Base-by-base conservation (phyloP, 2,113 vertebrate genomes). In the Pimephales promelas region DNA sequence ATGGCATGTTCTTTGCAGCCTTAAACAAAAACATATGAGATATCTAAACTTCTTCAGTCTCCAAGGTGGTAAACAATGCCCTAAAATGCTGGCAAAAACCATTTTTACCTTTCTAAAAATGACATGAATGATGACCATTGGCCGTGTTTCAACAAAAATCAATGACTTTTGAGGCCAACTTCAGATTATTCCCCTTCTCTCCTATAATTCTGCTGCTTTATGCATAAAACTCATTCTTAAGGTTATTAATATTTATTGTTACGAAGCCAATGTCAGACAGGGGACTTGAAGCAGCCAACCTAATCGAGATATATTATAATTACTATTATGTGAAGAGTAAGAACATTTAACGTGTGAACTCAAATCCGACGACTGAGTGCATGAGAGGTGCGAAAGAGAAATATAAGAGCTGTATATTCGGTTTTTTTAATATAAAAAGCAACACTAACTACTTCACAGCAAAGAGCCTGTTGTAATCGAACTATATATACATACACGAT, bases 341-440 rank as follows among this genome's bases (percentile, higher is more conserved):
- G 5, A 88, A 89, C 90, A 90, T 91, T 43, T 90, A 28, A 91
- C 89, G 90, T 54, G 86, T 89, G 88, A 87, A 84, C 56, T 47
- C 36, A 86, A 1, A 81, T 84, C 84, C 92, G 64, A 85, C 70
- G 31, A 74, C 81, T 56, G 82, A 85, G 86, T 83, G 82, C 83
- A 43, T 75, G 88, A 86, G 80, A 84, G 74, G 75, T 84, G 84
- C 28, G 66, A 80, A 62, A 76, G 81, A 86, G 62, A 85, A 85
- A 83, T 83, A 79, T 18, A 68, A 71, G 54, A 57, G 75, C 40
- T 57, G 49, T 77, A 84, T 68, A 77, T 66, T 84, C 79, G 79
- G 75, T 54, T 61, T 79, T 85, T 59, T 78, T 49, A 83, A 89
- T 91, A 88, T 87, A 91, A 91, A 90, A 92, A 90, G 90, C 90